Percentiles rank a stretch among this genome's conserved stretches.
Evolutionary conservation across 2,797 vertebrate genomes (phyloP).

Genomic region (Staurois parvus): DNA sequence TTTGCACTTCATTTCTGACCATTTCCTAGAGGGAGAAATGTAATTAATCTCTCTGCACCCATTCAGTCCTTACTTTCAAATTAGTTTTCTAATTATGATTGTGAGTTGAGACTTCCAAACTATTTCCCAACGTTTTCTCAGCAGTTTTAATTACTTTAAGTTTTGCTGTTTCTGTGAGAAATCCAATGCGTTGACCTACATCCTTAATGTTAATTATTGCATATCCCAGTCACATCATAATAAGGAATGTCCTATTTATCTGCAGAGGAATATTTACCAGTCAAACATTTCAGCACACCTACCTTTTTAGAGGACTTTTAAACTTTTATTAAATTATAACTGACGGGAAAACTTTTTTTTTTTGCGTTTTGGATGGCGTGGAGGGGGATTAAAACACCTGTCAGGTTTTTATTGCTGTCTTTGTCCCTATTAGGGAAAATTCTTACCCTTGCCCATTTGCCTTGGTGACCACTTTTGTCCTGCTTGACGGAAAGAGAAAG

Average conservation of each 20-base stretch:
- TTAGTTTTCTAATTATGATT: conserved; percentile 58
- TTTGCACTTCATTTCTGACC: conserved; percentile 37
- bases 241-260: conserved; percentile 27
- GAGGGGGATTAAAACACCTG: too few species aligned
- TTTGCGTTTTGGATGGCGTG: too few species aligned
- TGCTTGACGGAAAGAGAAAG: too few species aligned
- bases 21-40: conserved; percentile 48
- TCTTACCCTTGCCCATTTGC: too few species aligned
- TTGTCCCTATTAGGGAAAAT: too few species aligned
- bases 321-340: too few species aligned
- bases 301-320: too few species aligned
- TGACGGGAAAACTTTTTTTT: too few species aligned
- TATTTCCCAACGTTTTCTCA: conserved; percentile 43
- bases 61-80: conserved; percentile 54
- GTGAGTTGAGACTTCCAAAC: conserved; percentile 41
- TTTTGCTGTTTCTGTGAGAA: conserved; percentile 42
- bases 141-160: conserved; percentile 58
- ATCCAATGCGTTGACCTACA: conserved; percentile 46
- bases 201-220: conserved; percentile 49
- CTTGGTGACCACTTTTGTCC: too few species aligned
- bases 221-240: conserved; percentile 17
- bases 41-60: conserved; percentile 58
- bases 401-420: too few species aligned
- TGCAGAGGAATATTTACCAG: not conserved
- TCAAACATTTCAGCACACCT: too few species aligned